These are phyloP conservation scores for Cotesia congregata DNA, from an alignment of 2,888 invertebrate genomes.

Conservation along the genomic window DNA sequence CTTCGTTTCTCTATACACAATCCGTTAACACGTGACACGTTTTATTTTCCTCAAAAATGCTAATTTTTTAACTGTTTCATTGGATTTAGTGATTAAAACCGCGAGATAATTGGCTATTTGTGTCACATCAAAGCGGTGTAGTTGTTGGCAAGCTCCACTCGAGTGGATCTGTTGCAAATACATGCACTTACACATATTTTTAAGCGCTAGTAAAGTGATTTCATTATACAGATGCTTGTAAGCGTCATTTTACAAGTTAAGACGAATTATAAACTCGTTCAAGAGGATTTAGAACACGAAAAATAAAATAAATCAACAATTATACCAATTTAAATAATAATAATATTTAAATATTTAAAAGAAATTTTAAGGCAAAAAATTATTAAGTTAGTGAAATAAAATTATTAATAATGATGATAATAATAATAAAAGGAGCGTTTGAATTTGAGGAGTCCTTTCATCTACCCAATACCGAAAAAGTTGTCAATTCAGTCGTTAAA, in stretches of 20 bases:
- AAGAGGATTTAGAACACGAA: conserved; percentile 22
- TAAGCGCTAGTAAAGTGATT: conserved; percentile 45
- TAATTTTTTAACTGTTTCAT: not conserved
- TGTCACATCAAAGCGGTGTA: conserved; percentile 68
- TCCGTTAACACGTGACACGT: not conserved
- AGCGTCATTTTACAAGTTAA: not conserved
- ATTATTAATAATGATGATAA: too few relatives aligned
- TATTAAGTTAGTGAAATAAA: too few relatives aligned
- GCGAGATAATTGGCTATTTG: conserved; percentile 49
- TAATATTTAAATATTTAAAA: too few relatives aligned
- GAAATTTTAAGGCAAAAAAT: too few relatives aligned
- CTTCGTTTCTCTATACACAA: not conserved
- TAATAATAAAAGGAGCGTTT: too few relatives aligned
- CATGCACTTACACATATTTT: conserved; percentile 2
- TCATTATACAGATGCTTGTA: conserved; percentile 28
- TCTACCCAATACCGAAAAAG: too few relatives aligned
- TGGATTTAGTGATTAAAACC: not conserved
- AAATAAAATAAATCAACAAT: conserved; percentile 22
- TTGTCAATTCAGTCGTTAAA: conserved; percentile 47
- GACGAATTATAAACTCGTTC: conserved; percentile 1
- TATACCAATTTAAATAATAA: conserved; percentile 12
- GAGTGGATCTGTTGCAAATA: not conserved
- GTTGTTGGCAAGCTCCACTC: conserved; percentile 58
- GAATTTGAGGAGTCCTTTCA: too few relatives aligned
- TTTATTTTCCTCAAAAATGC: not conserved